Evolutionary conservation across 2,888 invertebrate species (phyloP).

Genomic region (Chymomyza amoena): DNA sequence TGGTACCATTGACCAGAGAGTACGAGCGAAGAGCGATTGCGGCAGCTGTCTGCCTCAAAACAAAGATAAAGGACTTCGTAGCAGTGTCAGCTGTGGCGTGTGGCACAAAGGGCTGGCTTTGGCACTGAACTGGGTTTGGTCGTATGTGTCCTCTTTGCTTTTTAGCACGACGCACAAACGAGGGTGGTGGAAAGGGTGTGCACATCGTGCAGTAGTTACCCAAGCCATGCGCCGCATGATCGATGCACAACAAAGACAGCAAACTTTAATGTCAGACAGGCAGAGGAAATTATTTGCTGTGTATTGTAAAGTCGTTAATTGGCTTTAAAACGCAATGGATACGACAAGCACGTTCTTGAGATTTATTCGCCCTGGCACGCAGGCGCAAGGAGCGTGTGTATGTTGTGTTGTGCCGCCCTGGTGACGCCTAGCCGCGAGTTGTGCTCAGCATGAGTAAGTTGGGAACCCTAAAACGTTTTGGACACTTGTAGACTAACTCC

Average conservation of each 20-base stretch:
- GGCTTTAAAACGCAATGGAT: constrained; percentile 46
- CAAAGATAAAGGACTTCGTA: constrained; percentile 23
- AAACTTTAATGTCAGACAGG: constrained; percentile 23
- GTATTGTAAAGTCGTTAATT: constrained; percentile 52
- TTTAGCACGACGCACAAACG: constrained; percentile 6
- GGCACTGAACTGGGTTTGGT: constrained; percentile 50
- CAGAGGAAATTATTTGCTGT: constrained; percentile 17
- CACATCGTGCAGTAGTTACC: not conserved
- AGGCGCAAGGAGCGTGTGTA: constrained; percentile 25
- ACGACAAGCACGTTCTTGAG: constrained; percentile 17
- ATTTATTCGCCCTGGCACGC: not conserved
- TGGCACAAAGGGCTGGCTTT: constrained; percentile 4
- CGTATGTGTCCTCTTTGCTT: constrained; percentile 42
- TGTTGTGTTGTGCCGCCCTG: constrained; percentile 29
- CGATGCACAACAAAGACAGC: not conserved
- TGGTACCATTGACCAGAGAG: not conserved
- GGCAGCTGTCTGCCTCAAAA: constrained; percentile 34
- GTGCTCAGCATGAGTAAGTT: constrained; percentile 45
- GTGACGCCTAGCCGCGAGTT: constrained; percentile 32
- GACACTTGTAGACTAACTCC: not conserved
- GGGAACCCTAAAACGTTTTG: not conserved
- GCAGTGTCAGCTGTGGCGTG: constrained; percentile 31
- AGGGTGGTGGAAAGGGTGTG: constrained; percentile 27
- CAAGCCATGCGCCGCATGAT: not conserved
- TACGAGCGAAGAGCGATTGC: not conserved